These are phyloP conservation scores for Ochropacha duplaris DNA, from an alignment of 2,888 invertebrate species.

Conservation along the genomic window DNA sequence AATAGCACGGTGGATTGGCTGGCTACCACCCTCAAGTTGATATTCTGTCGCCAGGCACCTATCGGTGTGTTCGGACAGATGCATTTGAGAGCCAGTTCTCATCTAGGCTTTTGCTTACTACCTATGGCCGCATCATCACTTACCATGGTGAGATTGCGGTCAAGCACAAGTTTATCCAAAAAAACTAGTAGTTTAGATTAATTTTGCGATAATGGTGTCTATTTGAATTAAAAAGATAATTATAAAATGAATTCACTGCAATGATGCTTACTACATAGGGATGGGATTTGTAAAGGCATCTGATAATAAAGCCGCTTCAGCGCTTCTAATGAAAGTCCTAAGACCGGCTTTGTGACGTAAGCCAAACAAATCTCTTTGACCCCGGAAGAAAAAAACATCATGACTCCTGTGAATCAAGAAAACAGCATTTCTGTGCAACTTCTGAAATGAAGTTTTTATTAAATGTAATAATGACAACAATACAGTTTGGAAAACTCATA, in stretches of 20 bases:
- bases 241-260: not conserved
- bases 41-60: too few relatives aligned
- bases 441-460: not conserved
- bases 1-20: too few relatives aligned
- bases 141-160: too few relatives aligned
- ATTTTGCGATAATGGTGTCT: too few relatives aligned
- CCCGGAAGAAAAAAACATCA: not conserved
- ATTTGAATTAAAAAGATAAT: not conserved
- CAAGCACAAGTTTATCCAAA: too few relatives aligned
- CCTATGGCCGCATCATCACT: too few relatives aligned
- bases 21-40: too few relatives aligned
- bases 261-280: not conserved
- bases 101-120: too few relatives aligned
- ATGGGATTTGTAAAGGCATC: not conserved
- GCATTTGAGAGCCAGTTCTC: too few relatives aligned
- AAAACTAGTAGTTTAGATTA: too few relatives aligned
- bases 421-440: not conserved
- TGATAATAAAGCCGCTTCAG: not conserved
- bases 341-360: not conserved
- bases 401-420: not conserved
- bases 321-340: not conserved
- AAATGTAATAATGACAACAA: not conserved
- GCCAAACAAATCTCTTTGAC: not conserved
- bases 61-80: too few relatives aligned
- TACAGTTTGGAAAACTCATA: too few relatives aligned